A percentile compares a stretch with the other conserved stretches of the same genome.
Conservation (phyloP, 64 coral and sea anemone species). For the Porites australiensis region DNA sequence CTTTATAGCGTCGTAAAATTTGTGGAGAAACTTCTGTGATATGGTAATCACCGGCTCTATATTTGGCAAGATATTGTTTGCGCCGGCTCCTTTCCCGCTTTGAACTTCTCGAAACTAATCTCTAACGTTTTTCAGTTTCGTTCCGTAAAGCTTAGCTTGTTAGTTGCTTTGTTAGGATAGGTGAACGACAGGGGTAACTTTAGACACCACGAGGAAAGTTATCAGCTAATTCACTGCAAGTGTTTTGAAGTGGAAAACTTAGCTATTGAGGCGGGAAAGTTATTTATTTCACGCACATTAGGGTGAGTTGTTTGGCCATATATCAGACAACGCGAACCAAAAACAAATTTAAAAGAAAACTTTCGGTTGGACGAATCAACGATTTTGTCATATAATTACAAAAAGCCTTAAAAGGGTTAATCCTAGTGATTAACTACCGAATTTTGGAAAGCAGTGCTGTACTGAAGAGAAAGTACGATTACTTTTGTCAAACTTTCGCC, state of each 20-base stretch:
- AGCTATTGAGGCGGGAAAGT: neutral
- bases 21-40: constrained; percentile 13
- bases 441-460: too few relatives aligned
- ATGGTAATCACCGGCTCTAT: neutral
- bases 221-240: neutral
- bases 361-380: neutral
- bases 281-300: neutral
- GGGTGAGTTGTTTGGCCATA: neutral
- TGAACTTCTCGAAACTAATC: too few relatives aligned
- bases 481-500: too few relatives aligned
- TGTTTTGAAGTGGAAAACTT: neutral
- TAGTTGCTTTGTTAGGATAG: neutral
- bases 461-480: too few relatives aligned
- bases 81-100: neutral
- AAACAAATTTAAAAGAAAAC: neutral
- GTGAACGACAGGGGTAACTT: neutral
- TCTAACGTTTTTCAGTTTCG: too few relatives aligned
- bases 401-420: neutral
- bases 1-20: neutral
- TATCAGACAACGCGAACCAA: neutral
- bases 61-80: neutral
- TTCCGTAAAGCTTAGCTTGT: neutral
- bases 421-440: too few relatives aligned
- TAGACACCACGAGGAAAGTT: neutral
- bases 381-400: neutral